Conservation (phyloP, 2,888 invertebrate species). For the Aphrophora alni region DNA sequence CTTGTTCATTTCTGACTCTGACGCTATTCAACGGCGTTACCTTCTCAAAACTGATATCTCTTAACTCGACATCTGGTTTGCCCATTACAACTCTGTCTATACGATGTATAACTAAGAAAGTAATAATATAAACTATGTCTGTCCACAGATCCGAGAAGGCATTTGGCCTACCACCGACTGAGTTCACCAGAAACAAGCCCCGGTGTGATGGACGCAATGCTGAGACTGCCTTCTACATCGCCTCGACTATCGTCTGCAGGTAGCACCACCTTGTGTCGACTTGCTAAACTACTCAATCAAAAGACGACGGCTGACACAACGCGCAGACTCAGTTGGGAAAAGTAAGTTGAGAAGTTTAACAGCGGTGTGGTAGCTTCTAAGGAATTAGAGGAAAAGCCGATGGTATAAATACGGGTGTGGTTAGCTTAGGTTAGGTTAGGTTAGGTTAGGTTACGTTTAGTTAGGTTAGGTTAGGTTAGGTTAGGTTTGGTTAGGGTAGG, state of each 20-base stretch:
- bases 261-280: conserved; percentile 61
- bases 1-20: too few relatives aligned
- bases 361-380: background rate
- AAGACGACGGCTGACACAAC: conserved; percentile 56
- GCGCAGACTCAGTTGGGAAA: conserved; percentile 64
- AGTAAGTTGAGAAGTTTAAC: conserved; percentile 56
- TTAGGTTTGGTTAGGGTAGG: too few relatives aligned
- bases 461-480: too few relatives aligned
- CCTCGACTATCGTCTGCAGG: conserved; percentile 54
- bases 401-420: too few relatives aligned
- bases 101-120: too few relatives aligned
- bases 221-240: conserved; percentile 54
- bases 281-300: conserved; percentile 65
- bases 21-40: too few relatives aligned
- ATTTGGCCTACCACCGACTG: conserved; percentile 50
- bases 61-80: too few relatives aligned
- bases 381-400: background rate
- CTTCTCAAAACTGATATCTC: too few relatives aligned
- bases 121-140: too few relatives aligned
- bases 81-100: too few relatives aligned
- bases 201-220: conserved; percentile 53
- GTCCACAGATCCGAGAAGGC: conserved; percentile 47
- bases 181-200: conserved; percentile 51
- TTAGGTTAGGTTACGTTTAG: too few relatives aligned
- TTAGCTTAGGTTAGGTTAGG: too few relatives aligned